Base-by-base conservation (phyloP, 2,888 invertebrate genomes). In the Agrotis segetum region DNA sequence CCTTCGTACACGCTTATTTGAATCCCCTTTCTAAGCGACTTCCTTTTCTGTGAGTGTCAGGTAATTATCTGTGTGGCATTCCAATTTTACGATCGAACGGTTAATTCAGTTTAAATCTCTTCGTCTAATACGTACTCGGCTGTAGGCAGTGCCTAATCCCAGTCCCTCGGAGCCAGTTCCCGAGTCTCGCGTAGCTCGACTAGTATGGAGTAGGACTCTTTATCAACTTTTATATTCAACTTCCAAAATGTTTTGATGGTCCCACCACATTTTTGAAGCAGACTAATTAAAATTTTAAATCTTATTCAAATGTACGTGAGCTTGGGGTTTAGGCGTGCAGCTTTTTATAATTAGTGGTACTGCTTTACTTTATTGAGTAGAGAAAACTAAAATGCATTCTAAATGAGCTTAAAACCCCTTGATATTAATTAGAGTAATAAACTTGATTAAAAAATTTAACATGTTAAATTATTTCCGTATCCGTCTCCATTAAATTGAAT, bases 31-130 rank as follows among this genome's bases (percentile, higher is more conserved):
- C 94, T 92, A 91, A 93, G 92, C 91, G 94, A 93, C 92, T 95
- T 95, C 95, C 95, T 96, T 94, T 94, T 93, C 96, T 96, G 96
- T 96, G 96, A 96, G 96, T 96, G 96, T 96, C 96, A 96, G 96
- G 95, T 96, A 96, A 96, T 96, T 96, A 96, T 96, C 96, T 96
- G 94, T 95, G 96, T 95, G 96, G 96, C 95, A 95, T 96, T 95
- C 95, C 96, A 96, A 96, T 96, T 96, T 96, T 96, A 95, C 96
- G 95, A 95, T 95, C 95, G 96, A 96, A 95, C 91, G 95, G 95
- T 93, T 95, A 96, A 96, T 94, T 96, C 95, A 95, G 94, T 96
- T 96, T 96, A 96, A 96, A 96, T 96, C 95, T 95, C 92, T 95
- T 94, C 95, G 94, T 92, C 93, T 95, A 94, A 94, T 95, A 94